These are phyloP conservation scores for Drosophila oshimai DNA, from an alignment of 1,140 invertebrate species.

Conservation along the genomic window DNA sequence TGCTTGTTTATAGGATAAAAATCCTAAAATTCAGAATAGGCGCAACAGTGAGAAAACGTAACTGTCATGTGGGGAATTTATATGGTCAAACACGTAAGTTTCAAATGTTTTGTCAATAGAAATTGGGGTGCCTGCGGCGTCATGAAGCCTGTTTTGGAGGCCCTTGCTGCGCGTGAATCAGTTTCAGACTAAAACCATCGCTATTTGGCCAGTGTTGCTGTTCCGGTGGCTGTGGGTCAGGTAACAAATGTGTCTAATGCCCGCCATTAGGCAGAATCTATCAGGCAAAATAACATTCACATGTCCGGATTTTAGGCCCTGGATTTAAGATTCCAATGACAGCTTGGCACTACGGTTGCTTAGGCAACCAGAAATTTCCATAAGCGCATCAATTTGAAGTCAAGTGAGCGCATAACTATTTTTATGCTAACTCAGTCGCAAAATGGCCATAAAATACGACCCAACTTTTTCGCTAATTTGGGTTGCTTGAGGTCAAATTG, in stretches of 20 bases:
- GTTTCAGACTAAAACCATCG: conserved; percentile 14
- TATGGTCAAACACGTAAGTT: conserved; percentile 2
- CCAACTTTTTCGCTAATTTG: not conserved
- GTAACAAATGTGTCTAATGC: conserved; percentile 75
- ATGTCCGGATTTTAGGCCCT: conserved; percentile 13
- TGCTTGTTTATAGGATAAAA: not conserved
- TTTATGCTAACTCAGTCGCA: conserved; percentile 67
- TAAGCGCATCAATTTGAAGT: conserved; percentile 70
- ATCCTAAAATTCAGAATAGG: no score
- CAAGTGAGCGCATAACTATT: conserved; percentile 74
- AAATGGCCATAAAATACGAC: conserved; percentile 43
- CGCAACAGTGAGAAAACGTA: no score
- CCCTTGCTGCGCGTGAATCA: conserved; percentile 34
- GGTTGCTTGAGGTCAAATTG: conserved; percentile 41
- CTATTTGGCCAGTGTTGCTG: not conserved
- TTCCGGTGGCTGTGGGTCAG: conserved; percentile 7
- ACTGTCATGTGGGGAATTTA: no score
- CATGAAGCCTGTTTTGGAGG: conserved; percentile 6
- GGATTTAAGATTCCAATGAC: conserved; percentile 19
- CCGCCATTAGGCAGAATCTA: conserved; percentile 71
- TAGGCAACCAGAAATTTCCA: conserved; percentile 72
- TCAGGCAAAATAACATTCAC: conserved; percentile 64
- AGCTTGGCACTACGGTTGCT: conserved; percentile 59
- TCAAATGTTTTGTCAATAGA: conserved; percentile 39
- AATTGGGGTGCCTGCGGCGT: conserved; percentile 28